These are phyloP conservation scores for Empidonax traillii DNA, from an alignment of 2,113 vertebrate genomes.

Conservation along the genomic window DNA sequence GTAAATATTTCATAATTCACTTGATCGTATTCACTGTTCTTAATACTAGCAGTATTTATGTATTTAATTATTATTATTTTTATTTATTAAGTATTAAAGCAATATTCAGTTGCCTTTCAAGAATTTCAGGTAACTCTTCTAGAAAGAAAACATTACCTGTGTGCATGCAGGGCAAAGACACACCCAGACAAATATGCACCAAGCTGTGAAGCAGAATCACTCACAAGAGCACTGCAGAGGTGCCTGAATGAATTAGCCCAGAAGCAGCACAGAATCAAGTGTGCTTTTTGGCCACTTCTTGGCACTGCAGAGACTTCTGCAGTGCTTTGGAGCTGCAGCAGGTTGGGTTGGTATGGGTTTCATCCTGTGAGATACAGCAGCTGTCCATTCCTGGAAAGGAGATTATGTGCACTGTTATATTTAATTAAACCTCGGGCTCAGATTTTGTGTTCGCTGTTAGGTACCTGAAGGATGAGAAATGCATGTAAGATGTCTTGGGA, in stretches of 20 bases:
- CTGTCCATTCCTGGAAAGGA: not conserved
- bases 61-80: not conserved
- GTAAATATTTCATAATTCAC: not conserved
- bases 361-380: not conserved
- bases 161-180: not conserved
- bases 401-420: not conserved
- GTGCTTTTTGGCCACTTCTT: not conserved
- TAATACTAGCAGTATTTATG: not conserved
- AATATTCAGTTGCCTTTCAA: not conserved
- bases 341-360: not conserved
- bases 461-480: not conserved
- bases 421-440: not conserved
- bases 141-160: not conserved
- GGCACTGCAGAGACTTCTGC: not conserved
- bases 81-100: not conserved
- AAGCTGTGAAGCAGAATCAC: not conserved
- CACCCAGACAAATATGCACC: not conserved
- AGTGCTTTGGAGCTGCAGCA: not conserved
- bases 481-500: not conserved
- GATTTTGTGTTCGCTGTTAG: not conserved
- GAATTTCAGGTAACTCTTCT: not conserved
- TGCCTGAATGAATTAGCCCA: not conserved
- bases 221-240: not conserved
- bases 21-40: not conserved
- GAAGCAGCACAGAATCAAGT: not conserved